Conservation (phyloP, 2,797 vertebrate species). For the Diplodus puntazzo region DNA sequence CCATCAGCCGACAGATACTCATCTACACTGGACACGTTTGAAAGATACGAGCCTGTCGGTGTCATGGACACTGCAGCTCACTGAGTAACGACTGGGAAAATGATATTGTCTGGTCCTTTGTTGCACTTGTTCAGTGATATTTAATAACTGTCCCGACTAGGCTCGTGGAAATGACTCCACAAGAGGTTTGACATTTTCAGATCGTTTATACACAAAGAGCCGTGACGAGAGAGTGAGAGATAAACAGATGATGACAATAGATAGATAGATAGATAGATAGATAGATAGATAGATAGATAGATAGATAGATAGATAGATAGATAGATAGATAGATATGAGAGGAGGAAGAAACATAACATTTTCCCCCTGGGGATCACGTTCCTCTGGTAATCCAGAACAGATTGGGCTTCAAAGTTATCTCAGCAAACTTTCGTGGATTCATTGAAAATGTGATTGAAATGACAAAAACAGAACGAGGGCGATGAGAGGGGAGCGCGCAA, state of each 20-base stretch:
- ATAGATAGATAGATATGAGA: slow-evolving; percentile 17
- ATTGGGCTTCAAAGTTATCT: slow-evolving; percentile 66
- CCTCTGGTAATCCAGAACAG: slow-evolving; percentile 54
- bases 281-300: slow-evolving; percentile 33
- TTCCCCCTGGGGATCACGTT: slow-evolving; percentile 28
- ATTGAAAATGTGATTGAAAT: slow-evolving; percentile 70
- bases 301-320: slow-evolving; percentile 16
- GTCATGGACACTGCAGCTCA: slow-evolving; percentile 36
- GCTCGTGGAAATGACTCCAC: slow-evolving; percentile 43
- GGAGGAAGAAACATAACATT: not conserved
- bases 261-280: slow-evolving; percentile 31
- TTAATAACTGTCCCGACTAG: slow-evolving; percentile 58
- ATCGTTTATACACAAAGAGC: slow-evolving; percentile 21
- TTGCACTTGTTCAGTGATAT: slow-evolving; percentile 55
- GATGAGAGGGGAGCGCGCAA: slow-evolving; percentile 41
- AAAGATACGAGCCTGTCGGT: slow-evolving; percentile 2
- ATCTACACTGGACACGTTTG: not conserved
- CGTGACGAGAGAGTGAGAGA: not conserved
- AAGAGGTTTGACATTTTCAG: slow-evolving; percentile 68
- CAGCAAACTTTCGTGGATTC: slow-evolving; percentile 60
- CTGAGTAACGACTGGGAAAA: slow-evolving; percentile 39
- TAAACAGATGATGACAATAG: not conserved
- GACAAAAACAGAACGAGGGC: slow-evolving; percentile 45
- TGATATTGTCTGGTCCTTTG: slow-evolving; percentile 35
- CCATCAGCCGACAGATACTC: not conserved